Conservation (phyloP, 2,797 vertebrate species). For the Gallinago solitaria region DNA sequence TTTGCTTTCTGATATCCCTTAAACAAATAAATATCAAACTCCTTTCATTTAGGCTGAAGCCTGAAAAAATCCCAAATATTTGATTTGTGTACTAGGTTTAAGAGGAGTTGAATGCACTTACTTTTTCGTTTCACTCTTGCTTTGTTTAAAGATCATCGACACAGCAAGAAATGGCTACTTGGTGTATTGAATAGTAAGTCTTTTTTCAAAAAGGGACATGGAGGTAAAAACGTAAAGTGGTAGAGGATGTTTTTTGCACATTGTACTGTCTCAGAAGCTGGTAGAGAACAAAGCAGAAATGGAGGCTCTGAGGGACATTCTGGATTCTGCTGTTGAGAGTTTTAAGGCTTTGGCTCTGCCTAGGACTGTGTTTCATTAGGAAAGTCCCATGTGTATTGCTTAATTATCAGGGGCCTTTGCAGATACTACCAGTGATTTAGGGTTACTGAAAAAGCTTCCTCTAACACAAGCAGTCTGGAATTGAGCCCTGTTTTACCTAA, state of each 20-base stretch:
- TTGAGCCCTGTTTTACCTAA: not conserved
- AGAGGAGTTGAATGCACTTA: not conserved
- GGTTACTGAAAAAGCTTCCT: not conserved
- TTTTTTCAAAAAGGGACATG: not conserved
- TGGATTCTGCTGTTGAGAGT: not conserved
- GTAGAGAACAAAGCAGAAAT: not conserved
- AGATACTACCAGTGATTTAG: not conserved
- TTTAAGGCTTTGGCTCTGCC: not conserved
- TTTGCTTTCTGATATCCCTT: not conserved
- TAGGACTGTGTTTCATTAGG: not conserved
- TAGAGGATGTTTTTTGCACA: not conserved
- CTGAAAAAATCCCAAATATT: not conserved
- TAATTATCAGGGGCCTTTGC: not conserved
- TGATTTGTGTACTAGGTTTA: not conserved
- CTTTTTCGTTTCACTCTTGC: not conserved
- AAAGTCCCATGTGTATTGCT: not conserved
- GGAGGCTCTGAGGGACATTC: not conserved
- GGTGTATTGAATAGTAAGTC: not conserved
- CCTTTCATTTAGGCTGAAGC: not conserved
- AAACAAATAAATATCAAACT: not conserved
- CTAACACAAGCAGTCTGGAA: not conserved
- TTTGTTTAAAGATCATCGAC: not conserved
- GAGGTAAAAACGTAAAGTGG: accelerated
- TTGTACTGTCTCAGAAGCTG: not conserved
- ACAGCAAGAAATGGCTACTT: not conserved